Evolutionary conservation across 2,113 vertebrate species (phyloP), one percentile per base, ranked within the genome.

Genomic region (Thinocorus orbignyianus): DNA sequence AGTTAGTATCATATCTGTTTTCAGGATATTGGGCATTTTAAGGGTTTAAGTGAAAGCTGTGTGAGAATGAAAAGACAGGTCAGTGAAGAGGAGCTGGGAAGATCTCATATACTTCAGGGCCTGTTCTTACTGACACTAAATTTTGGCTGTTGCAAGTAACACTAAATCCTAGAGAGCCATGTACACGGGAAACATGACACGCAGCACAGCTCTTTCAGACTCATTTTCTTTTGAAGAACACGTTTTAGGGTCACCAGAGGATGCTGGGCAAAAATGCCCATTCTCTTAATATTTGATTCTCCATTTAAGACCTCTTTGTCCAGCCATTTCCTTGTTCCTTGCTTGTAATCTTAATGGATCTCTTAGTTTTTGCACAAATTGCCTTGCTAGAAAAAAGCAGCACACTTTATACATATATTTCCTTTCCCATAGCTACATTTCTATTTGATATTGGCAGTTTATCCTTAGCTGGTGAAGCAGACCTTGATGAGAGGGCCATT

Each of bases 401-500:
- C n/a, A 17, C 4, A 10, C 15, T 7, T 65, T 89, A 79, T 25
- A 35, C 28, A 46, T 83, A 7, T 44, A 25, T 61, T 78, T 89
- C 19, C 24, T 25, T 20, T 26, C 35, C 13, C 17, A 33, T 20
- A 31, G 10, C 26, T 69, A 24, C 1, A 1, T 2, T 82, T 52
- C 42, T 17, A 37, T 72, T 71, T 51, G 13, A 24, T 65, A 33
- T 10, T n/a, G 18, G 10, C 22, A 65, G 16, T 16, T 51, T 12
- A 9, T 22, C 2, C 0, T 48, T 1, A 1, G 26, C 20, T 37
- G 17, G 25, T 52, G 30, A 48, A 77, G 61, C 35, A 82, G 30
- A 58, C 8, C 31, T 52, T 0, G 1, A 74, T 60, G 23, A 77
- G 11, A 39, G 23, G 5, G 13, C 13, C 13, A 3, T 2, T 55